phyloP scores from a whole-genome alignment of 2,888 invertebrate genomes.

The Sphaerophoria rueppellii region DNA sequence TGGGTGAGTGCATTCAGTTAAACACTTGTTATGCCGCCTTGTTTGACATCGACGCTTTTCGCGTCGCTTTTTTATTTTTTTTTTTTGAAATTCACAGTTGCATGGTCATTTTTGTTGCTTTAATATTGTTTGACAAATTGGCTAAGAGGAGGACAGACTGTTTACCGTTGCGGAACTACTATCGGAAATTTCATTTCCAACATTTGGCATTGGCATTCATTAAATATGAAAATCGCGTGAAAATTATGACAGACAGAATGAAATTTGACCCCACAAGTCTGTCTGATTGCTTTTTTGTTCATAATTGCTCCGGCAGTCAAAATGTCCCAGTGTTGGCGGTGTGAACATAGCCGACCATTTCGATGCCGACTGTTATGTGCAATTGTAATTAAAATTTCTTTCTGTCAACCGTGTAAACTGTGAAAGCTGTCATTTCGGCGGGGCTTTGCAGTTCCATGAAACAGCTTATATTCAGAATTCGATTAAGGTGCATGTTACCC shows the following conservation, averaged over 20 bases:
- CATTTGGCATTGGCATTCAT: slow-evolving; percentile 39
- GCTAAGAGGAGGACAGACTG: slow-evolving; percentile 38
- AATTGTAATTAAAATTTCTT: slow-evolving; percentile 66
- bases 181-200: slow-evolving; percentile 62
- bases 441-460: background rate
- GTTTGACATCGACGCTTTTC: background rate
- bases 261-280: slow-evolving; percentile 3
- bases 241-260: slow-evolving; percentile 51
- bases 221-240: slow-evolving; percentile 67
- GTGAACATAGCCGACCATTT: slow-evolving; percentile 63
- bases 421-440: background rate
- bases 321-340: slow-evolving; percentile 41
- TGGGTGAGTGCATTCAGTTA: background rate
- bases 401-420: slow-evolving; percentile 17
- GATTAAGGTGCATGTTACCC: slow-evolving; percentile 52
- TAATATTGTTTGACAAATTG: slow-evolving; percentile 53
- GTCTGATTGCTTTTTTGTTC: background rate
- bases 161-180: slow-evolving; percentile 68
- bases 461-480: slow-evolving; percentile 48
- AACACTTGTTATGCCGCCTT: background rate
- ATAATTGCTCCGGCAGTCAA: slow-evolving; percentile 29
- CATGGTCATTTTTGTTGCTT: slow-evolving; percentile 56
- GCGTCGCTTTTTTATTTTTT: background rate
- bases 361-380: slow-evolving; percentile 36
- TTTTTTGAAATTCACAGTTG: slow-evolving; percentile 3